phyloP scores from a whole-genome alignment of 2,113 vertebrate genomes.

The Carassius auratus region DNA sequence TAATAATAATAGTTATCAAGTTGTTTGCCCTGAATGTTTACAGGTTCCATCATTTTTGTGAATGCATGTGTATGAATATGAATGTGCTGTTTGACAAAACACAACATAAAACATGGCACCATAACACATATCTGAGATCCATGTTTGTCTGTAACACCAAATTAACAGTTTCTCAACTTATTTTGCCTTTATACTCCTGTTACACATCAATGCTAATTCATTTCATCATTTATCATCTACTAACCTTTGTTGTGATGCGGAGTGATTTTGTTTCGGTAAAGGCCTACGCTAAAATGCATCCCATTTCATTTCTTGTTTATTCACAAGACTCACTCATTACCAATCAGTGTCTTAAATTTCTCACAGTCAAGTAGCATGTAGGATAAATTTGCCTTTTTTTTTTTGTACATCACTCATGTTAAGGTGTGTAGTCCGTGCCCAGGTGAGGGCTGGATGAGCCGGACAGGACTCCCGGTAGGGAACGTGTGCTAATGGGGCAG shows the following conservation, averaged over 20 bases:
- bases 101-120: neutral
- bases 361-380: neutral
- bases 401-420: neutral
- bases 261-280: neutral
- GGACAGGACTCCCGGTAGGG: slow-evolving; percentile 70
- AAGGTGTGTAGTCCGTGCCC: slow-evolving; percentile 49
- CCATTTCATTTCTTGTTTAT: neutral
- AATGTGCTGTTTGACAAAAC: slow-evolving; percentile 27
- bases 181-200: neutral
- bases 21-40: slow-evolving; percentile 31
- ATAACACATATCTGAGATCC: neutral
- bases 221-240: neutral
- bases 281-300: neutral
- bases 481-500: slow-evolving; percentile 71
- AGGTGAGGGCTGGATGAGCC: slow-evolving; percentile 29
- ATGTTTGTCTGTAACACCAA: slow-evolving; percentile 22
- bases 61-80: slow-evolving; percentile 38
- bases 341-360: slow-evolving; percentile 11
- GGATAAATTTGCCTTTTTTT: neutral
- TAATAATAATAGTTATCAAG: slow-evolving; percentile 38
- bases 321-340: neutral
- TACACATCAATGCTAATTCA: neutral
- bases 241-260: neutral
- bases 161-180: neutral
- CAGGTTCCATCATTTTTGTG: slow-evolving; percentile 28